Base-by-base conservation (phyloP, 2,888 invertebrate genomes). In the Drosophila lacicola region DNA sequence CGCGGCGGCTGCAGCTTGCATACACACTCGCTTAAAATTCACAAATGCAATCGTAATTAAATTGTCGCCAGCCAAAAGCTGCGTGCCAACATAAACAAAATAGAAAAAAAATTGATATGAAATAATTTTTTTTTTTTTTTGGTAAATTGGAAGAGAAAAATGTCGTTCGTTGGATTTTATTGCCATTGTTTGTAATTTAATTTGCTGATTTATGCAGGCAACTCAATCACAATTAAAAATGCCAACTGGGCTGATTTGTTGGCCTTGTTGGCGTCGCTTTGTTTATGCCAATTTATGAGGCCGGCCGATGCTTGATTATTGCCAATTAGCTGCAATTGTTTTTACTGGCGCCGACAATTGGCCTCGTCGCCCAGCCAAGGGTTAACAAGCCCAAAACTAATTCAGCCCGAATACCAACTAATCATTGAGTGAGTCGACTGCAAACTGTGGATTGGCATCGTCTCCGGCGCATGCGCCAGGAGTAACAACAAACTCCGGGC, bases 201-300 rank as follows among this genome's bases (percentile, higher is more conserved):
- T 89, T 86, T 81, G 69, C 60, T 87, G 89, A 86, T 86, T 86
- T 89, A 86, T 89, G 82, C 77, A 64, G 58, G 50, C 71, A 81
- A 78, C 79, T 86, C 86, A 88, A 86, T 86, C 86, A 88, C 82
- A 86, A 81, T 86, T 78, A 76, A 75, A 77, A 81, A 64, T 73
- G 71, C 50, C 80, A 82, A 80, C 64, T 67, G 56, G 65, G 58
- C 66, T 84, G 87, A 82, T 82, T 82, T 86, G 87, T 82, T 80
- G 69, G 66, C 78, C 81, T 85, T 69, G 78, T 75, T 68, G 75
- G 58, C 51, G 29, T 34, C 57, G 61, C 64, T 70, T 78, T 79
- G 79, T 79, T 70, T 72, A 71, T 72, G 80, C 76, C 85, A 84
- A 84, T 83, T 83, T 85, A 79, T 82, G 82, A 64, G 33, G 47